Conservation (phyloP, 2,888 invertebrate genomes). For the Deilephila elpenor region DNA sequence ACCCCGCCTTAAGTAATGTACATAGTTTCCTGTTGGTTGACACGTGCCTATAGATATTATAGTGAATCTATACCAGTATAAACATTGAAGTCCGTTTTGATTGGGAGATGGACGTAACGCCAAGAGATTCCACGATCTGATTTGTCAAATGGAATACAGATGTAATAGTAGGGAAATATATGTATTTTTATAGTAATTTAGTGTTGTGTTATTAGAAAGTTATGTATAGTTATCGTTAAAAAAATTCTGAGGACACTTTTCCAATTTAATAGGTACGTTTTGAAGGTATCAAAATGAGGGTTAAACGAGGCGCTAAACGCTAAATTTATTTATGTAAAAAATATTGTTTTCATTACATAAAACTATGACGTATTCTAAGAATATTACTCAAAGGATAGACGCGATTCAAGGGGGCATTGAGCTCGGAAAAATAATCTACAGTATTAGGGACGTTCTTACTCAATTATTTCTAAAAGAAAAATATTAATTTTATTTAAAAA, state of each 20-base stretch:
- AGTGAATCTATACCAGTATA: not conserved
- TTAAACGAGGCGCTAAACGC: not conserved
- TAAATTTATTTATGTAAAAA: not conserved
- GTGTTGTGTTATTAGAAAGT: not conserved
- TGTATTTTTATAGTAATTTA: not conserved
- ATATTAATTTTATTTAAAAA: not conserved
- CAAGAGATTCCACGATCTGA: not conserved
- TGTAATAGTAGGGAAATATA: not conserved
- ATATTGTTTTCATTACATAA: not conserved
- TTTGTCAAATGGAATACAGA: not conserved
- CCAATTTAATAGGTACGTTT: not conserved
- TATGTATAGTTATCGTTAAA: not conserved
- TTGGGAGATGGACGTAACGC: constrained; percentile 11
- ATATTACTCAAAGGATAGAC: not conserved
- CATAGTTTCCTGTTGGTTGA: constrained; percentile 7
- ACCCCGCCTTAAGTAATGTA: constrained; percentile 36
- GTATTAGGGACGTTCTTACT: not conserved
- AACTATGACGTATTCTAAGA: not conserved
- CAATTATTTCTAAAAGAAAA: not conserved
- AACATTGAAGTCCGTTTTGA: constrained; percentile 2
- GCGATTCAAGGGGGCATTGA: not conserved
- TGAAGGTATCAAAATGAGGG: not conserved
- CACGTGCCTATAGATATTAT: not conserved
- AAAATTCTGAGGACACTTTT: not conserved
- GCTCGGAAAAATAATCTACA: not conserved